A percentile compares a stretch with the other conserved stretches of the same genome.
phyloP scores from a whole-genome alignment of 1,140 invertebrate genomes.

The Brachionus koreanus region DNA sequence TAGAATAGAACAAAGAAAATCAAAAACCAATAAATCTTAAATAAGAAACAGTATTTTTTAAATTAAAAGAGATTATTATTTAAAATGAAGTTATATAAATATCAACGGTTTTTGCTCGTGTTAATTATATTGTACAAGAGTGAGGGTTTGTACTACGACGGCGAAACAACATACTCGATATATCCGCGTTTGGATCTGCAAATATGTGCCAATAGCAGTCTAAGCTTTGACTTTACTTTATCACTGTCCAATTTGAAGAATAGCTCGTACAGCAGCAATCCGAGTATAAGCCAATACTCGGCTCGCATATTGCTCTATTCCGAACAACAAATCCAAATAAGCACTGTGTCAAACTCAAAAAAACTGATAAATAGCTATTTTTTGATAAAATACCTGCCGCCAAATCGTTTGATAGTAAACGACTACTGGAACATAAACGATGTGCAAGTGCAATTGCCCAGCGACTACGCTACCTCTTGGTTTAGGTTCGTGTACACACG shows the following conservation, averaged over 20 bases:
- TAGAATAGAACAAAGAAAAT: neutral
- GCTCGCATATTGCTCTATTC: conserved; percentile 26
- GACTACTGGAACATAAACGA: conserved; percentile 43
- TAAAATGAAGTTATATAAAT: neutral
- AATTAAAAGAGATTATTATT: neutral
- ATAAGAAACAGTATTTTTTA: neutral
- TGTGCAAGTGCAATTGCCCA: conserved; percentile 16
- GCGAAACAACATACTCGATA: conserved; percentile 14
- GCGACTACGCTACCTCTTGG: conserved; percentile 13
- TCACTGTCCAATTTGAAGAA: neutral
- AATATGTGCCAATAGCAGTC: conserved; percentile 9
- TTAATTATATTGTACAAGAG: neutral
- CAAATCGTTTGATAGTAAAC: conserved; percentile 16
- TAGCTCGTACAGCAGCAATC: neutral
- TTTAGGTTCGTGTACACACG: conserved; percentile 30
- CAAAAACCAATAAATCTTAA: neutral
- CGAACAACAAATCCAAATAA: conserved; percentile 35
- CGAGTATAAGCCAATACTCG: neutral
- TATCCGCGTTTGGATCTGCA: conserved; percentile 37
- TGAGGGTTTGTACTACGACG: conserved; percentile 20
- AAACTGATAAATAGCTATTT: conserved; percentile 31
- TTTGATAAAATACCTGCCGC: neutral
- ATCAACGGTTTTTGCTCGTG: neutral
- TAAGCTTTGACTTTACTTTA: conserved; percentile 31
- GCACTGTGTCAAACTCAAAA: conserved; percentile 18